phyloP scores from a whole-genome alignment of 2,888 invertebrate genomes.

The Ariolimax columbianus region DNA sequence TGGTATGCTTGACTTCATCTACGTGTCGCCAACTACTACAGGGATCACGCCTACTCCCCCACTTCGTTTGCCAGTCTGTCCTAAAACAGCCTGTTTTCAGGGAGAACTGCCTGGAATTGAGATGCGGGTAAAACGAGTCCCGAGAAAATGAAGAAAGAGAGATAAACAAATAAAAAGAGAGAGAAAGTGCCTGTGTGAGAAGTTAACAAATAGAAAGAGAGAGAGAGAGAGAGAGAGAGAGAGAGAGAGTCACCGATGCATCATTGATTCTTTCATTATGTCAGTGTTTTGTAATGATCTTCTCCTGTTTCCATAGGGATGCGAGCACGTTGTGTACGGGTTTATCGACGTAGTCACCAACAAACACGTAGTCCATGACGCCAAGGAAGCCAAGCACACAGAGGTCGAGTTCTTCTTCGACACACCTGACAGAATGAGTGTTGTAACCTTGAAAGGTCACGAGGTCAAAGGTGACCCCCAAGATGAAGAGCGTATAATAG shows the following conservation, averaged over 20 bases:
- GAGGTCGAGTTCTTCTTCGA: constrained; percentile 51
- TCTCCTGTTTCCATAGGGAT: constrained; percentile 1
- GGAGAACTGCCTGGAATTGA: no score
- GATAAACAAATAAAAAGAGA: no score
- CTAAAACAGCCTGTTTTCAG: no score
- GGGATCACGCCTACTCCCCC: no score
- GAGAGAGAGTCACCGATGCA: background rate
- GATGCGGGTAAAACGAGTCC: no score
- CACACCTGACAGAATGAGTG: constrained; percentile 25
- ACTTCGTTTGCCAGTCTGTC: no score
- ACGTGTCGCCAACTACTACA: no score
- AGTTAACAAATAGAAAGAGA: background rate
- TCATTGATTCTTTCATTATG: background rate
- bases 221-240: background rate
- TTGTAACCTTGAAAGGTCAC: constrained; percentile 39
- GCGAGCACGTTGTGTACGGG: constrained; percentile 45
- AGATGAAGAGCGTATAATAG: constrained; percentile 28
- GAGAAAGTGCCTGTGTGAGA: background rate
- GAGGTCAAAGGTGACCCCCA: constrained; percentile 6
- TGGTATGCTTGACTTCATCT: no score
- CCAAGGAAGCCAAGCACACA: constrained; percentile 26
- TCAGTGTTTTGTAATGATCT: background rate
- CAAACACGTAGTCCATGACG: constrained; percentile 35
- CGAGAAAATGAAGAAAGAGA: no score
- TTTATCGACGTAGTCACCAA: constrained; percentile 43